Evolutionary conservation across 2,888 invertebrate genomes (phyloP).

Genomic region (Nudaria mundana): DNA sequence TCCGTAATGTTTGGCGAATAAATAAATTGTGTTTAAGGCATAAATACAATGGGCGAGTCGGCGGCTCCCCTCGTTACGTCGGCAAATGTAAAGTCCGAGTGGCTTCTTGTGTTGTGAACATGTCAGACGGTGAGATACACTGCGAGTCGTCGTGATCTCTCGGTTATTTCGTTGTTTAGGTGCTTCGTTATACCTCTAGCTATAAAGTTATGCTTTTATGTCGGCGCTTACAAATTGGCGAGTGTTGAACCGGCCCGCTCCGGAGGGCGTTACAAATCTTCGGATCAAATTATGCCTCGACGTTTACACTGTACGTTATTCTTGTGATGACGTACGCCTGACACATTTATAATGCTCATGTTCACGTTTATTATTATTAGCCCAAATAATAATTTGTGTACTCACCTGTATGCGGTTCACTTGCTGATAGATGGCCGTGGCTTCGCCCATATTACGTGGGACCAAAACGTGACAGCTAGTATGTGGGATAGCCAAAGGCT

Average conservation of each 20-base stretch:
- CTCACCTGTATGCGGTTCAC: too few relatives aligned
- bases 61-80: conserved; percentile 78
- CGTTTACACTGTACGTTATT: conserved; percentile 58
- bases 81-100: conserved; percentile 75
- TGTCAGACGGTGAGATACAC: conserved; percentile 73
- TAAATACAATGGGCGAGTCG: conserved; percentile 77
- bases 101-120: conserved; percentile 69
- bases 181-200: conserved; percentile 78
- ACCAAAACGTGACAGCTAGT: too few relatives aligned
- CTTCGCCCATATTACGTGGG: too few relatives aligned
- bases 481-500: too few relatives aligned
- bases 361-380: conserved; percentile 29
- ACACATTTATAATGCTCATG: conserved; percentile 45
- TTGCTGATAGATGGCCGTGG: too few relatives aligned
- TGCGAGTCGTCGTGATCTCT: conserved; percentile 52
- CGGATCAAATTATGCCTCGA: conserved; percentile 49
- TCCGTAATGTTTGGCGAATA: conserved; percentile 80
- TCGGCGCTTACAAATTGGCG: conserved; percentile 76
- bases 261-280: conserved; percentile 53
- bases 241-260: conserved; percentile 46
- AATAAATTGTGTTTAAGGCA: conserved; percentile 78
- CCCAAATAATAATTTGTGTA: too few relatives aligned
- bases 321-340: conserved; percentile 41
- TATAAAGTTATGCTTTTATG: conserved; percentile 59
- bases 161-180: conserved; percentile 69